Evolutionary conservation across 2,888 invertebrate genomes (phyloP), one percentile per base, ranked within the genome.

Genomic region (Tiliacea aurago): DNA sequence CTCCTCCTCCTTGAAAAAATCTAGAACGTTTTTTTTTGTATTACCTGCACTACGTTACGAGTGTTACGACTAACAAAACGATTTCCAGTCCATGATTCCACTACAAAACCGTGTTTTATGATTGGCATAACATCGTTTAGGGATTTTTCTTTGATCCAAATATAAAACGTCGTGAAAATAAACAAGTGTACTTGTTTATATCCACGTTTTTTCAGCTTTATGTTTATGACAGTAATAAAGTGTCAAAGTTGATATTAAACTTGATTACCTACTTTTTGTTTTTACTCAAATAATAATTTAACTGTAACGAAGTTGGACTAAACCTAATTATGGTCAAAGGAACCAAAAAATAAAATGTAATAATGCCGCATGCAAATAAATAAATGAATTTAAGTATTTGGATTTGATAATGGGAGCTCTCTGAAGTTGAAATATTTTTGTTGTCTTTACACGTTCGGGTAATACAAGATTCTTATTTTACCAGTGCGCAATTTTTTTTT

Each of bases 221-320:
- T 63, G 37, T 41, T 75, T 45, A 61, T 51, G 53, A 41, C n/a
- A 28, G 6, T 15, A 68, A 55, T 64, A 75, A 59, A 63, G 63
- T 80, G 28, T 66, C 53, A 53, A 62, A 66, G 53, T 63, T 58
- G 13, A 41, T 53, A 9, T 56, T 61, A 66, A 65, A 80, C 37
- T 53, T 61, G 75, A 73, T 73, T 79, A 51, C n/a, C n/a, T n/a
- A n/a, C 53, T 64, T 80, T 58, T 73, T 79, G 58, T 64, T 78
- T 55, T 64, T n/a, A 23, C 15, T 59, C 13, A 5, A 56, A 72
- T 63, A 45, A 53, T 63, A 62, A 28, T 49, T 74, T 23, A 1
- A 53, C 2, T 64, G 18, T 47, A 4, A 10, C 0, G 18, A 74
- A n/a, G n/a, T 37, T 47, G 11, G 6, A 13, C 15, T 5, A 55